Percentiles rank a stretch among this genome's conserved stretches.
These are phyloP conservation scores for Cyclophora punctaria DNA, from an alignment of 2,888 invertebrate species.

Conservation along the genomic window DNA sequence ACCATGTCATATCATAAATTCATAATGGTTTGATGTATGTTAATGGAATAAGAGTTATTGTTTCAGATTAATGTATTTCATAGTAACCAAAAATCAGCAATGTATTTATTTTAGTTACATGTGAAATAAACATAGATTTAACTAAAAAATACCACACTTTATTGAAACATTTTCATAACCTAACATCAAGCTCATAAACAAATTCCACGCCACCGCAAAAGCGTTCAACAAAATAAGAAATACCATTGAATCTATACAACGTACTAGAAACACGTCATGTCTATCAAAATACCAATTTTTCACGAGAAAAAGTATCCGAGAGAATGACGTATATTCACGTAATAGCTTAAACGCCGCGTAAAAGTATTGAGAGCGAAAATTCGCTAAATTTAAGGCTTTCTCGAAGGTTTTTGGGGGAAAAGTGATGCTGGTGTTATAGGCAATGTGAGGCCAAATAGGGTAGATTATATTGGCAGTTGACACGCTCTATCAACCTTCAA, in stretches of 20 bases:
- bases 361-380: conserved; percentile 69
- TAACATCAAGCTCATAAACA: background rate
- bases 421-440: conserved; percentile 68
- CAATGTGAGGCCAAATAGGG: conserved; percentile 68
- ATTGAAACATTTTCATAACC: no score
- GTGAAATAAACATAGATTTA: no score
- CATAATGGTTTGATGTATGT: no score
- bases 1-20: no score
- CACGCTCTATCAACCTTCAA: conserved; percentile 72
- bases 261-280: conserved; percentile 25
- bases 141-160: no score
- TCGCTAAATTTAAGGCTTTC: conserved; percentile 72
- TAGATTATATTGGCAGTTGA: conserved; percentile 70
- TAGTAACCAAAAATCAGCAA: no score
- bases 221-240: conserved; percentile 51
- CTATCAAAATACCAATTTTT: conserved; percentile 48
- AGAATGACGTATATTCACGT: conserved; percentile 11
- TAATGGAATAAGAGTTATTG: no score
- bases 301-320: conserved; percentile 8
- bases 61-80: no score
- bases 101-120: no score
- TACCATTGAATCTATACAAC: conserved; percentile 38
- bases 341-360: conserved; percentile 61
- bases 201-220: conserved; percentile 13
- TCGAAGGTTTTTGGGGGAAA: conserved; percentile 68